A percentile compares a stretch with the other conserved stretches of the same genome.
Conservation (phyloP, 2,888 invertebrate species). For the Morinoia aosen region DNA sequence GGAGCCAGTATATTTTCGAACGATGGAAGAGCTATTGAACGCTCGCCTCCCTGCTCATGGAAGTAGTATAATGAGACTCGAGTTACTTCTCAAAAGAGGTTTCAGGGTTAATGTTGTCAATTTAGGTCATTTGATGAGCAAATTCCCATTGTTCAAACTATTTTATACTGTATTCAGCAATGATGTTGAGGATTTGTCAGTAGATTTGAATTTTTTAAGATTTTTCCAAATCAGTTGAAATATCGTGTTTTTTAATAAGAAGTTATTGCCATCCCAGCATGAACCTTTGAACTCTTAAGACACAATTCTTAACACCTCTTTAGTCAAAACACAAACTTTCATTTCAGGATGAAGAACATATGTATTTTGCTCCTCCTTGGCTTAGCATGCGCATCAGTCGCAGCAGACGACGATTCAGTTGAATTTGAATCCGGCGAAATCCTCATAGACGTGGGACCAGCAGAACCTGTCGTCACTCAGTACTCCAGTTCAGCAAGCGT, state of each 20-base stretch:
- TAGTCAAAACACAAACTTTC: not conserved
- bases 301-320: not conserved
- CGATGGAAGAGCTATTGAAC: too few relatives aligned
- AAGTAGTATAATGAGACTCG: too few relatives aligned
- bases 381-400: not conserved
- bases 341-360: not conserved
- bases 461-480: not conserved
- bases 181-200: not conserved
- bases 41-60: too few relatives aligned
- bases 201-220: not conserved
- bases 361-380: not conserved
- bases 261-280: not conserved
- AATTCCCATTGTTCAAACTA: too few relatives aligned
- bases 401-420: not conserved
- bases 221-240: not conserved
- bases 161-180: too few relatives aligned
- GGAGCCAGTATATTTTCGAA: too few relatives aligned
- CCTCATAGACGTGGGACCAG: not conserved
- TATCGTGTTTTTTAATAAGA: not conserved
- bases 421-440: slow-evolving; percentile 21
- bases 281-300: not conserved
- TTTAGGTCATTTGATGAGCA: too few relatives aligned
- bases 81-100: too few relatives aligned
- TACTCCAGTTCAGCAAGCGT: not conserved
- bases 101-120: too few relatives aligned